A percentile compares a stretch with the other conserved stretches of the same genome.
These are phyloP conservation scores for Noctua fimbriata DNA, from an alignment of 2,888 invertebrate genomes.

Conservation along the genomic window DNA sequence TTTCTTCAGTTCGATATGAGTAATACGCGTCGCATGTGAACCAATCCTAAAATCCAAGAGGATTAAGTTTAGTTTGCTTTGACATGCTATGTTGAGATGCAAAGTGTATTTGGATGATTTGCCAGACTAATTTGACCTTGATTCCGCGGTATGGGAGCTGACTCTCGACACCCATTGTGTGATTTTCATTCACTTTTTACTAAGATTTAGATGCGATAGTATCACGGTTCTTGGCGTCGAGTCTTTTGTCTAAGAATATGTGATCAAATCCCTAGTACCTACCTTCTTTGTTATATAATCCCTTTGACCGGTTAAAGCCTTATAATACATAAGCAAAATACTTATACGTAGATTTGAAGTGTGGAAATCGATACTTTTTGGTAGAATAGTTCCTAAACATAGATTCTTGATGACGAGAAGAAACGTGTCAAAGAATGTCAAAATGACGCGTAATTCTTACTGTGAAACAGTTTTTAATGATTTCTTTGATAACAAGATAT, in stretches of 20 bases:
- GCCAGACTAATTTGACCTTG: conserved; percentile 87
- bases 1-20: conserved; percentile 76
- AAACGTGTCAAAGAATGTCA: conserved; percentile 43
- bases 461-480: conserved; percentile 63
- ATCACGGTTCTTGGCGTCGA: conserved; percentile 70
- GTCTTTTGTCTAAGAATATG: conserved; percentile 37
- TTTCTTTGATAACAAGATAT: conserved; percentile 69
- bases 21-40: conserved; percentile 34
- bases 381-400: conserved; percentile 1
- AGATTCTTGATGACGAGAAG: not conserved
- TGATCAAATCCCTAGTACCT: not conserved
- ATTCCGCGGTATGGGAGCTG: conserved; percentile 82
- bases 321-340: not conserved
- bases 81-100: conserved; percentile 59
- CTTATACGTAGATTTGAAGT: not conserved
- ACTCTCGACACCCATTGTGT: conserved; percentile 83
- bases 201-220: conserved; percentile 69
- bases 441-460: conserved; percentile 48
- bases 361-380: conserved; percentile 8
- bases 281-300: not conserved
- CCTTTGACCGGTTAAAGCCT: not conserved
- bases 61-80: conserved; percentile 62
- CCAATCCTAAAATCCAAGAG: conserved; percentile 28
- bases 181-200: conserved; percentile 87
- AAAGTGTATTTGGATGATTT: conserved; percentile 82